Evolutionary conservation across 2,113 vertebrate genomes (phyloP).

Genomic region (Anas platyrhynchos): DNA sequence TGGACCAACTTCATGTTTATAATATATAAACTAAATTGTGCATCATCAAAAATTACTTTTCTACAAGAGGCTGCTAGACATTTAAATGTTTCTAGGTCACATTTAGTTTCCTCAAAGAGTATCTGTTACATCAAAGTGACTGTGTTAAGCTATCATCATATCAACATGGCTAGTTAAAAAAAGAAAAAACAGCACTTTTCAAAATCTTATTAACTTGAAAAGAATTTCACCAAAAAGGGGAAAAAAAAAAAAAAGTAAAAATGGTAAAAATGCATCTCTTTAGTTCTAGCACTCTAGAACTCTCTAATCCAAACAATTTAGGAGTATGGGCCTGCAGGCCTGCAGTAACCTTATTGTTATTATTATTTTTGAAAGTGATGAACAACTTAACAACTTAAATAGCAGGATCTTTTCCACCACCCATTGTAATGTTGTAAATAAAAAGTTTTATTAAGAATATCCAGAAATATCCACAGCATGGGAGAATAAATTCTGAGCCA

Average conservation of each 20-base stretch:
- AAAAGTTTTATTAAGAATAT: background rate
- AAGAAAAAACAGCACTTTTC: background rate
- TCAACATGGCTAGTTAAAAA: background rate
- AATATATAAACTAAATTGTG: background rate
- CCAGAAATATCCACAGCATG: background rate
- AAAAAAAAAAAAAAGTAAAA: background rate
- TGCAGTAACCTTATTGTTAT: background rate
- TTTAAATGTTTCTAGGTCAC: background rate
- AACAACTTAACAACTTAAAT: background rate
- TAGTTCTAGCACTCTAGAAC: background rate
- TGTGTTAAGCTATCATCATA: background rate
- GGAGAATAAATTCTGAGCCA: background rate
- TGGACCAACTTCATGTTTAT: background rate
- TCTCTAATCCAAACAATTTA: background rate
- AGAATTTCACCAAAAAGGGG: background rate
- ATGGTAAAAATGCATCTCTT: background rate
- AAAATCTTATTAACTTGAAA: background rate
- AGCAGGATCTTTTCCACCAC: background rate
- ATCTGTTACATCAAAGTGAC: background rate
- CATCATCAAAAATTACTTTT: background rate
- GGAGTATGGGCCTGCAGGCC: background rate
- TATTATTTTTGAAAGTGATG: background rate
- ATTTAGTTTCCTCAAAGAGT: fast-evolving
- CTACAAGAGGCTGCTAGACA: background rate
- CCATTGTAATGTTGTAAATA: background rate